Conservation (phyloP, 2,888 invertebrate species). For the Cheilosia grossa region DNA sequence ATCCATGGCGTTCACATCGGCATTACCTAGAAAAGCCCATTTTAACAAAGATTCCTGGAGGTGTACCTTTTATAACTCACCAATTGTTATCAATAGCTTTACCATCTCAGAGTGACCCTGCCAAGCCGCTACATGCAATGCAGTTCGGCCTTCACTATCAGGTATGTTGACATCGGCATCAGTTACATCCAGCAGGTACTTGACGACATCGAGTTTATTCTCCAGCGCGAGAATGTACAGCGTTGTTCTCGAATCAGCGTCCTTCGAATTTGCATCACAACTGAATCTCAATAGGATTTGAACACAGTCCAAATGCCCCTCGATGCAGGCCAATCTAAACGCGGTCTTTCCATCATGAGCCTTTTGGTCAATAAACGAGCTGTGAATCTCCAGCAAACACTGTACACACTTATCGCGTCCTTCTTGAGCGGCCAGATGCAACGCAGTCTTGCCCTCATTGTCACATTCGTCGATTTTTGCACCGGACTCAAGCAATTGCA, state of each 20-base stretch:
- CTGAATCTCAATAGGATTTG: constrained; percentile 87
- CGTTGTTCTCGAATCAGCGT: constrained; percentile 96
- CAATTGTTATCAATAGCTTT: constrained; percentile 89
- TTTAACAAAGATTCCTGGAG: neutral
- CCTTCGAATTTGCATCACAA: constrained; percentile 93
- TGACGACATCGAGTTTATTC: constrained; percentile 92
- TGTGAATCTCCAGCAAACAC: constrained; percentile 88
- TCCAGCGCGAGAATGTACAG: constrained; percentile 95
- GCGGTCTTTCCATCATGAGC: constrained; percentile 96
- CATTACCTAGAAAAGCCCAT: constrained; percentile 85
- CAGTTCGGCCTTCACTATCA: constrained; percentile 95
- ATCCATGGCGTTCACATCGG: constrained; percentile 94
- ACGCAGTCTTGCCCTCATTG: constrained; percentile 94
- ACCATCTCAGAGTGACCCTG: constrained; percentile 98
- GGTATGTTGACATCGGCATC: constrained; percentile 92
- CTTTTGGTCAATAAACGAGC: constrained; percentile 91
- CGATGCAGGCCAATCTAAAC: constrained; percentile 85
- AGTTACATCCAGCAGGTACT: constrained; percentile 90
- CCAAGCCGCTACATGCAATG: constrained; percentile 95
- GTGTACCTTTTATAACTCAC: constrained; percentile 79
- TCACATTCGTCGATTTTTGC: constrained; percentile 95
- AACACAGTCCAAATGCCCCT: constrained; percentile 88
- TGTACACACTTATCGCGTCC: constrained; percentile 87
- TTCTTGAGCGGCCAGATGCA: constrained; percentile 95
- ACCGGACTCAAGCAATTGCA: constrained; percentile 89